Evolutionary conservation across 2,888 invertebrate genomes (phyloP).

Genomic region (Caenorhabditis japonica): DNA sequence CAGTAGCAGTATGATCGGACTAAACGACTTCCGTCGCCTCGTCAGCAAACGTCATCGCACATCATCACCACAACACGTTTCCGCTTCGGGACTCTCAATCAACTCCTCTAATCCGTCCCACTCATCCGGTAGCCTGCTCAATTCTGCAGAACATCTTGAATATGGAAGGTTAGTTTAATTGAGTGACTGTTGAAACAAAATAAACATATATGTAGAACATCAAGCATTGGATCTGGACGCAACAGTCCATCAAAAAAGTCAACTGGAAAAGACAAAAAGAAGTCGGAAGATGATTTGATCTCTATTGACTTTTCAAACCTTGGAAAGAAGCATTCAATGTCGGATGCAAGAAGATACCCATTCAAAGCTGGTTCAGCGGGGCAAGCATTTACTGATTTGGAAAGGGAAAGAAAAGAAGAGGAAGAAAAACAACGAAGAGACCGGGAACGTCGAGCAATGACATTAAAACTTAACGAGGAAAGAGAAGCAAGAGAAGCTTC

Average conservation of each 20-base stretch:
- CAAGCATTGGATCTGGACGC: conserved; percentile 41
- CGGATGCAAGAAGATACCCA: conserved; percentile 19
- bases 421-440: conserved; percentile 18
- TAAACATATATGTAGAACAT: conserved; percentile 36
- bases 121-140: conserved; percentile 33
- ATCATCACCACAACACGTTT: conserved; percentile 39
- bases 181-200: too few species aligned
- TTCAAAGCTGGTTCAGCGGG: conserved; percentile 26
- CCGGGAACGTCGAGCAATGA: conserved; percentile 20
- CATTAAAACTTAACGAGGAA: conserved; percentile 16
- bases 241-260: conserved; percentile 31
- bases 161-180: conserved; percentile 9
- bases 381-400: conserved; percentile 6
- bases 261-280: background rate
- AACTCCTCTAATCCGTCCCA: conserved; percentile 51
- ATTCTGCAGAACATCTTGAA: conserved; percentile 31
- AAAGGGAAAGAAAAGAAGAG: conserved; percentile 13
- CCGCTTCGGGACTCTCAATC: conserved; percentile 48
- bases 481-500: conserved; percentile 6
- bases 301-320: conserved; percentile 34
- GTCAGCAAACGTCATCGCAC: conserved; percentile 47
- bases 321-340: conserved; percentile 12
- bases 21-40: conserved; percentile 42
- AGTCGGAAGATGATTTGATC: conserved; percentile 19
- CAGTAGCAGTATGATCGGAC: conserved; percentile 34